Percentiles rank a stretch among this genome's conserved stretches.
Evolutionary conservation across 2,797 vertebrate genomes (phyloP).

Genomic region (Dicrostonyx torquatus): DNA sequence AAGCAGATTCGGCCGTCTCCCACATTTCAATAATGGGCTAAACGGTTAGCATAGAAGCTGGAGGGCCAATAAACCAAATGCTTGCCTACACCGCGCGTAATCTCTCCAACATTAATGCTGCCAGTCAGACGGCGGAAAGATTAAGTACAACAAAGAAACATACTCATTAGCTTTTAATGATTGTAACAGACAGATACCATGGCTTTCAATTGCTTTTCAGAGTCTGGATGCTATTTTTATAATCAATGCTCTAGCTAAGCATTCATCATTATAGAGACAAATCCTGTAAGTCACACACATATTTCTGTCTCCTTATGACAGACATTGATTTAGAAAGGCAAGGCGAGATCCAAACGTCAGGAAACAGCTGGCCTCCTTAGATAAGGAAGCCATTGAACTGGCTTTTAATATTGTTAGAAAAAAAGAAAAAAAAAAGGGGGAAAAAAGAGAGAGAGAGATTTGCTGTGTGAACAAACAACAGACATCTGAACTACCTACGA

Average conservation of each 20-base stretch:
- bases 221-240: conserved; percentile 86
- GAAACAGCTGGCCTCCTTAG: conserved; percentile 88
- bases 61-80: conserved; percentile 78
- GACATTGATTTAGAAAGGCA: conserved; percentile 87
- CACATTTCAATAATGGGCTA: conserved; percentile 78
- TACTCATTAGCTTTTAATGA: conserved; percentile 85
- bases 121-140: conserved; percentile 82
- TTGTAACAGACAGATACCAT: conserved; percentile 79
- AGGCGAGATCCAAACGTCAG: conserved; percentile 85
- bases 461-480: conserved; percentile 78
- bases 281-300: conserved; percentile 85
- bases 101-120: conserved; percentile 80
- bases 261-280: conserved; percentile 86
- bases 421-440: conserved; percentile 38
- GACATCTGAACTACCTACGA: conserved; percentile 80
- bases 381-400: conserved; percentile 87
- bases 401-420: conserved; percentile 82
- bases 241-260: conserved; percentile 86
- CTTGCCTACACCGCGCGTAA: conserved; percentile 72
- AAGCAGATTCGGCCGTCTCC: conserved; percentile 74
- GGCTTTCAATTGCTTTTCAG: conserved; percentile 86
- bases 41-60: conserved; percentile 82
- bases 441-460: conserved; percentile 51
- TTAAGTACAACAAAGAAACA: conserved; percentile 84
- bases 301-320: conserved; percentile 87